These are phyloP conservation scores for Drosophila maculinotata DNA, from an alignment of 2,888 invertebrate genomes.

Conservation along the genomic window DNA sequence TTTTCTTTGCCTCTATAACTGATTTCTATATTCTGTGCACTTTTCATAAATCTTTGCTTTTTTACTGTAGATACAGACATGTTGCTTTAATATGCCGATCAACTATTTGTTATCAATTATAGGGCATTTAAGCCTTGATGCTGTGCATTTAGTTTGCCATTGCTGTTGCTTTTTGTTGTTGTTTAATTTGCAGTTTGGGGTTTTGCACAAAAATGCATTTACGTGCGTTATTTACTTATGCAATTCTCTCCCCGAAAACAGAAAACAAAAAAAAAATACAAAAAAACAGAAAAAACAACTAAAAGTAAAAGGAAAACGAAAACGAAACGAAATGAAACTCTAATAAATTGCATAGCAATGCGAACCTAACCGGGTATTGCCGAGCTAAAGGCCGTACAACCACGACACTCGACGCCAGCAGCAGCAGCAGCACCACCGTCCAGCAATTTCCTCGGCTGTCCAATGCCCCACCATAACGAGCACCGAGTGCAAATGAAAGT, in stretches of 20 bases:
- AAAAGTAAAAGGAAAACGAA: slow-evolving; percentile 3
- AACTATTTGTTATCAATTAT: slow-evolving; percentile 14
- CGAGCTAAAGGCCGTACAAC: slow-evolving; percentile 65
- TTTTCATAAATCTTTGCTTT: no score
- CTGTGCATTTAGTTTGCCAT: background rate
- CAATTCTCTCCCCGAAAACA: slow-evolving; percentile 43
- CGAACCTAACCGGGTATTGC: slow-evolving; percentile 68
- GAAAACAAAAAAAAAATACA: slow-evolving; percentile 10
- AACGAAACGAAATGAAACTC: slow-evolving; percentile 51
- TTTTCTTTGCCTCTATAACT: no score
- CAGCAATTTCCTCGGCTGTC: slow-evolving; percentile 32
- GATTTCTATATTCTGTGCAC: no score
- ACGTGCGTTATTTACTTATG: slow-evolving; percentile 77
- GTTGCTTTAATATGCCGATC: background rate
- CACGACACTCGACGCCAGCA: background rate
- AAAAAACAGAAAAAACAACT: slow-evolving; percentile 1
- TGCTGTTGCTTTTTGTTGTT: slow-evolving; percentile 31
- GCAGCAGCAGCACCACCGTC: background rate
- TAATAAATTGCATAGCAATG: slow-evolving; percentile 70
- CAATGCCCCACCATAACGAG: slow-evolving; percentile 45
- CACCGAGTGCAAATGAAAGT: slow-evolving; percentile 73
- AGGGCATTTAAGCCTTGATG: slow-evolving; percentile 28
- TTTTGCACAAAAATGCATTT: slow-evolving; percentile 64
- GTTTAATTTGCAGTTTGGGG: slow-evolving; percentile 64
- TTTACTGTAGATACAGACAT: background rate